Conservation (phyloP, 2,113 vertebrate genomes). For the Neogale vison region DNA sequence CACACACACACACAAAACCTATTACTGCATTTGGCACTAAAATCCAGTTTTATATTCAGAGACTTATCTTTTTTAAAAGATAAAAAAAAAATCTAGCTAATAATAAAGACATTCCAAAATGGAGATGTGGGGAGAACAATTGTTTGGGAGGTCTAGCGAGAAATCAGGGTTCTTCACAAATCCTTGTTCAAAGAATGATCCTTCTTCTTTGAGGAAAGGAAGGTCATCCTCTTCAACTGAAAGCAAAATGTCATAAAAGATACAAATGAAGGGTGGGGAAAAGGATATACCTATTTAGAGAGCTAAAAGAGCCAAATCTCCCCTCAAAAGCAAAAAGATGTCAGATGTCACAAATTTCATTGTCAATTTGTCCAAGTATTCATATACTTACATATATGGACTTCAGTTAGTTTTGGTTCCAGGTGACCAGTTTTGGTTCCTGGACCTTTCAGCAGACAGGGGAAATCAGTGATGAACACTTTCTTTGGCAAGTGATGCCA, state of each 20-base stretch:
- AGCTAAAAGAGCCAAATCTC: neutral
- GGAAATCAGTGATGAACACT: constrained; percentile 17
- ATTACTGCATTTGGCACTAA: neutral
- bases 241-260: constrained; percentile 34
- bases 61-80: neutral
- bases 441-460: constrained; percentile 9
- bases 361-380: neutral
- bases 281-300: neutral
- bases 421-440: neutral
- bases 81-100: neutral
- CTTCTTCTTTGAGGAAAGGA: constrained; percentile 18
- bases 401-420: constrained; percentile 10
- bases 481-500: neutral
- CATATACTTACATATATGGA: neutral
- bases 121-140: neutral
- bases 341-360: neutral
- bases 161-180: neutral
- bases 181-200: constrained; percentile 4
- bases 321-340: neutral
- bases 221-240: constrained; percentile 12
- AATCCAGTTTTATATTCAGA: neutral
- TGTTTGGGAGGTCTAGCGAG: neutral
- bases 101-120: constrained; percentile 39
- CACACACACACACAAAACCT: neutral
- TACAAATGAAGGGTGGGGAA: neutral